Evolutionary conservation across 2,113 vertebrate genomes (phyloP), one percentile per base, ranked within the genome.

Genomic region (Caranx melampygus): DNA sequence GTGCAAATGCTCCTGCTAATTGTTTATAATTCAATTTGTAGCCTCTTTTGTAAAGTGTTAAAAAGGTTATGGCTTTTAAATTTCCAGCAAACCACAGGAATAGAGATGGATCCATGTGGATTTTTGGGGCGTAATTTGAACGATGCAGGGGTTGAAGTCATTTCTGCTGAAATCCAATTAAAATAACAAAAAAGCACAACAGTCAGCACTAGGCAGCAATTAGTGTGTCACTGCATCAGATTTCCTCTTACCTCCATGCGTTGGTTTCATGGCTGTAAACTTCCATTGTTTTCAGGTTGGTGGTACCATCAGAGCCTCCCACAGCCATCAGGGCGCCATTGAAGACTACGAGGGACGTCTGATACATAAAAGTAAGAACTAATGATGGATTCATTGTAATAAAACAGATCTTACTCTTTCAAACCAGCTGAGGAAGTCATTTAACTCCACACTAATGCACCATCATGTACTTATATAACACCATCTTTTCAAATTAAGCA

Each of bases 221-320:
- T 8, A 18, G 33, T 13, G 54, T 37, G 26, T 57, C 26, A 15
- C 9, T 10, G 18, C 1, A 13, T 0, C 20, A n/a, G 2, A 14
- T 75, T 35, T 40, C 31, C 2, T 70, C 57, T 87, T 82, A 94
- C 92, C 90, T 93, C 91, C 92, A 95, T 13, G 73, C 79, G 75
- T 94, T 94, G 61, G 77, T 88, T 47, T 95, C 91, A 54, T 90
- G 82, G 54, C 89, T 88, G 78, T 94, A 95, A 4, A 75, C 79
- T 40, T 93, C 92, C 13, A 94, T 75, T 1, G 93, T 92, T 86
- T 90, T 89, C 75, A 95, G 88, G 13, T 84, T 81, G 16, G 88
- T 85, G n/a, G 87, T 31, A 7, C 90, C 93, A 57, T 95, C 94
- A 42, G 71, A 92, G 49, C 92, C 94, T 40, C 94, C 91, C 0